phyloP scores from a whole-genome alignment of 2,888 invertebrate species.

The Stenichneumon culpator region DNA sequence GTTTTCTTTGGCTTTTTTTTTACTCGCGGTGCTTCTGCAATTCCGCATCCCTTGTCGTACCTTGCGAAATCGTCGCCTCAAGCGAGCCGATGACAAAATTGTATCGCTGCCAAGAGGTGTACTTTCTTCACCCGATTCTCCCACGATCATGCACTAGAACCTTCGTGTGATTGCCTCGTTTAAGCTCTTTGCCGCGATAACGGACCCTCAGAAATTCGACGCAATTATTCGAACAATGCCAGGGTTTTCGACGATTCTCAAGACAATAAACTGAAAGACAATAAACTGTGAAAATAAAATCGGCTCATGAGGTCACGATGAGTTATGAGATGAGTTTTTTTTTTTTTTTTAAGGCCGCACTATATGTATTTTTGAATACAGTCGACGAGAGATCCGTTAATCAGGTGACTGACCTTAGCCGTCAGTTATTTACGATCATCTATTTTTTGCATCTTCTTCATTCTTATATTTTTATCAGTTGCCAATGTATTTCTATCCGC shows the following conservation, averaged over 20 bases:
- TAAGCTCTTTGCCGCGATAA: background rate
- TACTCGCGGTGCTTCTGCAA: conserved; percentile 28
- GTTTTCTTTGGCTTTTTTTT: conserved; percentile 8
- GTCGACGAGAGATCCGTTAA: conserved; percentile 4
- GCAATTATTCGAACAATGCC: conserved; percentile 43
- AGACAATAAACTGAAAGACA: conserved; percentile 29
- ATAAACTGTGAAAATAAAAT: conserved; percentile 42
- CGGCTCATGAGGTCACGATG: conserved; percentile 35
- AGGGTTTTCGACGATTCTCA: conserved; percentile 57
- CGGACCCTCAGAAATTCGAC: conserved; percentile 12
- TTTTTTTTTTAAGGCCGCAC: conserved; percentile 9
- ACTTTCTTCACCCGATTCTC: conserved; percentile 20
- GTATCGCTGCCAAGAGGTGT: conserved; percentile 38
- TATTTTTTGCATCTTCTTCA: conserved; percentile 1
- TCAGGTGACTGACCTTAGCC: conserved; percentile 8
- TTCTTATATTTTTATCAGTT: background rate
- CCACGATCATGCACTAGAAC: conserved; percentile 27
- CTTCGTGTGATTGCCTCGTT: background rate
- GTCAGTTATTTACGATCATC: background rate
- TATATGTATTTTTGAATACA: background rate
- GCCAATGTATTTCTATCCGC: background rate
- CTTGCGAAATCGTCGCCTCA: conserved; percentile 44
- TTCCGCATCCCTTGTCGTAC: conserved; percentile 6
- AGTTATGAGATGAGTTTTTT: conserved; percentile 46
- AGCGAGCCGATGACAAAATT: conserved; percentile 18